Percentiles rank a stretch among this genome's conserved stretches.
Evolutionary conservation across 2,797 vertebrate species (phyloP).

Genomic region (Nannoperca obscura): DNA sequence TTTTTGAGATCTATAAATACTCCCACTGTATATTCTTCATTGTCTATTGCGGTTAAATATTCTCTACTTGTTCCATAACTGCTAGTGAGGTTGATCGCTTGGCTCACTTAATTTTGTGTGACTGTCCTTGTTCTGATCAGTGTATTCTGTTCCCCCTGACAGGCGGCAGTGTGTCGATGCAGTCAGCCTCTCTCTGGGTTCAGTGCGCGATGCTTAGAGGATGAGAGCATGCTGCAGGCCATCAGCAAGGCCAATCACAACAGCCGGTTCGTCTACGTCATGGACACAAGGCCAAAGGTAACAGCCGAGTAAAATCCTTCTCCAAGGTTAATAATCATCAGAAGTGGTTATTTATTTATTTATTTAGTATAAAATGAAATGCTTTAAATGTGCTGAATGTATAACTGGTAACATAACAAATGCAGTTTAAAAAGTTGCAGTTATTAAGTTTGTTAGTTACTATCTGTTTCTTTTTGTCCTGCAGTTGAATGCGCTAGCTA

Average conservation of each 20-base stretch:
- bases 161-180: constrained; percentile 97
- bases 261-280: constrained; percentile 93
- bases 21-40: no score
- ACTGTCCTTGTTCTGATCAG: background rate
- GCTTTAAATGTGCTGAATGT: background rate
- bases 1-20: background rate
- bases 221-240: constrained; percentile 96
- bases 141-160: constrained; percentile 28
- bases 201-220: constrained; percentile 96
- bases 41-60: no score
- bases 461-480: background rate
- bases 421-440: background rate
- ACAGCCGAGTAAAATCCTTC: background rate
- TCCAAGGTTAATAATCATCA: background rate
- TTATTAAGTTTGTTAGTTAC: background rate
- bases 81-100: no score
- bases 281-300: constrained; percentile 98
- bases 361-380: background rate
- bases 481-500: constrained; percentile 96
- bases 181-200: constrained; percentile 98
- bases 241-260: constrained; percentile 96
- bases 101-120: background rate
- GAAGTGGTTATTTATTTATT: background rate
- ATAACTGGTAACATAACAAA: background rate
- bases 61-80: no score